Evolutionary conservation across 1,140 invertebrate genomes (phyloP), one percentile per base, ranked within the genome.

Genomic region (Brachionus koreanus): DNA sequence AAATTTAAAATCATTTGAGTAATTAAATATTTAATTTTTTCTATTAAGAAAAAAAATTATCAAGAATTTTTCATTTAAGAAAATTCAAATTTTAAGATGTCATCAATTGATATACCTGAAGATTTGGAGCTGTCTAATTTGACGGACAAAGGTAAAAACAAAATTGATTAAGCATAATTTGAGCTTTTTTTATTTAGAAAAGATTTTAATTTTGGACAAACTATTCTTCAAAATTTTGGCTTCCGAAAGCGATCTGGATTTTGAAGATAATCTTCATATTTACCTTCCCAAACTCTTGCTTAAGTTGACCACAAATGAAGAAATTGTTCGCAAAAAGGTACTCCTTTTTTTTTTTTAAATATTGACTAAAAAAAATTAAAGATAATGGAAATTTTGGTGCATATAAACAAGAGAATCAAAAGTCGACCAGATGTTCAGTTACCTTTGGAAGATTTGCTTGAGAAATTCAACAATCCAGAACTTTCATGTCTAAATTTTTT

Each of bases 341-440:
- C 3, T 4, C n/a, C 19, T 0, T 43, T 37, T 0, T n/a, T 0
- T 43, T 37, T 0, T n/a, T 29, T n/a, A 29, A 39, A 6, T 6
- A 37, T 29, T 12, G 9, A 35, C 4, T 23, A 46, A 57, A 57
- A 25, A 39, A 83, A 69, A 76, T 84, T 79, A 9, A 88, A 95
- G 92, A 93, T 97, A 7, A 94, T 97, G 92, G 95, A 97, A 87
- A 89, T 97, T n/a, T 87, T 97, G 23, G 92, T 95, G 75, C 95
- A 97, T 87, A 92, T 97, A 29, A 97, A 95, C 87, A 94, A 94
- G 86, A 89, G 95, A 82, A 89, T 96, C 19, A 95, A 95, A 87
- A 94, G 93, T 84, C 89, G 94, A 57, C 91, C 92, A 6, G 90
- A 92, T 85, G 93, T 97, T 1, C 93, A 94, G 86, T 88, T 97